Conservation (phyloP, 1,140 invertebrate species). For the Solenopsis invicta region DNA sequence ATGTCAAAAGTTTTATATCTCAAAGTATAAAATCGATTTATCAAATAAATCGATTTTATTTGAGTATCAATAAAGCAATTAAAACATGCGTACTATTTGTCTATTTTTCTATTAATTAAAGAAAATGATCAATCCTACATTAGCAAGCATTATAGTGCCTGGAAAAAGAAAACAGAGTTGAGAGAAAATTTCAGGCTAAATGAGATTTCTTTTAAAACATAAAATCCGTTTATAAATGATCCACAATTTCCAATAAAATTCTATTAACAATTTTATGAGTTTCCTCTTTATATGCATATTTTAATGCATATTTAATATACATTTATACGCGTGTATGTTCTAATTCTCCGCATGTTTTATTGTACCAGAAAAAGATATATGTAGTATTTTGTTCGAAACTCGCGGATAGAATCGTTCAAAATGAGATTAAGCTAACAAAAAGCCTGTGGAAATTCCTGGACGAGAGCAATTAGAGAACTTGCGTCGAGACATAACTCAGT, state of each 20-base stretch:
- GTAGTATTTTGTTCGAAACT: neutral
- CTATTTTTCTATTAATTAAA: neutral
- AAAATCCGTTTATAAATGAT: neutral
- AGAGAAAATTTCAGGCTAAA: neutral
- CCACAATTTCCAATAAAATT: neutral
- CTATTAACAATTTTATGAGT: neutral
- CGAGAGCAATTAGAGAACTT: slow-evolving; percentile 20
- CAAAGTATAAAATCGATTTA: neutral
- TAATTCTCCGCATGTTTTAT: neutral
- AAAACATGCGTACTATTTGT: neutral
- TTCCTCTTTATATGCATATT: neutral
- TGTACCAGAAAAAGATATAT: neutral
- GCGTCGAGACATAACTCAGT: slow-evolving; percentile 1
- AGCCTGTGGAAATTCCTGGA: neutral
- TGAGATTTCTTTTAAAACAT: neutral
- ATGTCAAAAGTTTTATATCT: neutral
- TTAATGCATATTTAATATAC: neutral
- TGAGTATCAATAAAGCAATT: neutral
- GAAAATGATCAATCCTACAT: neutral
- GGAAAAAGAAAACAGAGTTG: neutral
- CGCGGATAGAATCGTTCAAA: neutral
- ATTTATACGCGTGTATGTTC: neutral
- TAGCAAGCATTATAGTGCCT: neutral
- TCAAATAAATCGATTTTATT: neutral
- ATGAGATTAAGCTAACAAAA: neutral